These are phyloP conservation scores for Hephaestus fuliginosus DNA, from an alignment of 2,797 vertebrate genomes.

Conservation along the genomic window DNA sequence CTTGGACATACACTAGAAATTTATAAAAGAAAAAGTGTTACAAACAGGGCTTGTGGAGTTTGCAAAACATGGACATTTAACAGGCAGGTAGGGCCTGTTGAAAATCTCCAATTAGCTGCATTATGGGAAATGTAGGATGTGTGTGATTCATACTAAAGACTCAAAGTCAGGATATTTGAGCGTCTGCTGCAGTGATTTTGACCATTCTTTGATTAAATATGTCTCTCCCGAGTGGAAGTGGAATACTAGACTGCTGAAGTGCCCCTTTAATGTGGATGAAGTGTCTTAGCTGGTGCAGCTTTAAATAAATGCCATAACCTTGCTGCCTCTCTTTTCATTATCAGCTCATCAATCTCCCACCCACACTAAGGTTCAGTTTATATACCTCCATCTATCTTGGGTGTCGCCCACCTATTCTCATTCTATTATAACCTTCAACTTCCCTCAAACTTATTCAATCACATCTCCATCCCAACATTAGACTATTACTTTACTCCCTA, in stretches of 20 bases:
- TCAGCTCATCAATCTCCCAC: neutral
- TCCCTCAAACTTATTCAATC: slow-evolving; percentile 11
- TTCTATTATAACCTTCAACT: slow-evolving; percentile 26
- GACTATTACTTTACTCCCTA: slow-evolving; percentile 12
- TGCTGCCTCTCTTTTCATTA: neutral
- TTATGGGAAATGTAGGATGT: neutral
- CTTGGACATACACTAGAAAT: neutral
- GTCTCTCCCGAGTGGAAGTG: neutral
- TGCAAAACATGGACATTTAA: neutral
- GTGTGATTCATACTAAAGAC: neutral
- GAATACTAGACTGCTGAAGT: neutral
- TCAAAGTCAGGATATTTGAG: neutral
- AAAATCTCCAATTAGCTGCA: neutral
- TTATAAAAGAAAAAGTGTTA: neutral
- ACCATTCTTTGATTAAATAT: neutral
- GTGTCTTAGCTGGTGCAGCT: neutral
- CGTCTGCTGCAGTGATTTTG: neutral
- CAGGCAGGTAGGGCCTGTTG: neutral
- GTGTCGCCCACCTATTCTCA: neutral
- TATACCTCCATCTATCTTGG: slow-evolving; percentile 14
- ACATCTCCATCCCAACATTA: neutral
- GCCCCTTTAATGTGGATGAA: neutral
- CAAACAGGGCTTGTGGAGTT: neutral
- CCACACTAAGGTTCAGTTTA: slow-evolving; percentile 23
- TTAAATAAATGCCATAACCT: slow-evolving; percentile 15